Evolutionary conservation across 2,888 invertebrate genomes (phyloP).

Genomic region (Lapara coniferarum): DNA sequence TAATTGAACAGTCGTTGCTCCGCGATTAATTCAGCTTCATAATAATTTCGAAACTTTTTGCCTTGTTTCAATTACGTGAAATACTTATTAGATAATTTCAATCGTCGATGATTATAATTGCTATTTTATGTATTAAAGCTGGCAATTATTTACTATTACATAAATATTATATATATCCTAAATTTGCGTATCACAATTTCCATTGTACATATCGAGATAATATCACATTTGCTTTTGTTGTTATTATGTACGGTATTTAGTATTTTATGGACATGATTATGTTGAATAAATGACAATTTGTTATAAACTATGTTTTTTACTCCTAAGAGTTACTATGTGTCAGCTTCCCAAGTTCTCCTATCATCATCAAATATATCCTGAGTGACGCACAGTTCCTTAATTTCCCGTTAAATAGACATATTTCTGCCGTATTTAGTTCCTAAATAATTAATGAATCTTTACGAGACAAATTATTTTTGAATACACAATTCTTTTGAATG

Average conservation of each 20-base stretch:
- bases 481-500: no score
- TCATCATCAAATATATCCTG: no score
- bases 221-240: slow-evolving; percentile 63
- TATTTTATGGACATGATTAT: slow-evolving; percentile 60
- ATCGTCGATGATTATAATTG: slow-evolving; percentile 1
- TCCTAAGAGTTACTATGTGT: no score
- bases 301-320: slow-evolving; percentile 40
- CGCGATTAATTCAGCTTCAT: background rate
- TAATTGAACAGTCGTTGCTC: slow-evolving; percentile 11
- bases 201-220: slow-evolving; percentile 60
- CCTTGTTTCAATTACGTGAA: background rate
- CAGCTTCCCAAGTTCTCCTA: no score
- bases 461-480: no score
- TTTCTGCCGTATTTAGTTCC: no score
- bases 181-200: slow-evolving; percentile 48
- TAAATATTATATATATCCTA: slow-evolving; percentile 38
- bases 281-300: slow-evolving; percentile 67
- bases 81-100: slow-evolving; percentile 2
- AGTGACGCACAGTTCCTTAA: no score
- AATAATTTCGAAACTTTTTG: background rate
- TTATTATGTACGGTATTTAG: slow-evolving; percentile 65
- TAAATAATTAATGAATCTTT: no score
- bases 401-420: no score
- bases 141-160: slow-evolving; percentile 18
- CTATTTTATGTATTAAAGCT: background rate